Evolutionary conservation across 2,797 vertebrate genomes (phyloP).

Genomic region (Onychomys torridus): DNA sequence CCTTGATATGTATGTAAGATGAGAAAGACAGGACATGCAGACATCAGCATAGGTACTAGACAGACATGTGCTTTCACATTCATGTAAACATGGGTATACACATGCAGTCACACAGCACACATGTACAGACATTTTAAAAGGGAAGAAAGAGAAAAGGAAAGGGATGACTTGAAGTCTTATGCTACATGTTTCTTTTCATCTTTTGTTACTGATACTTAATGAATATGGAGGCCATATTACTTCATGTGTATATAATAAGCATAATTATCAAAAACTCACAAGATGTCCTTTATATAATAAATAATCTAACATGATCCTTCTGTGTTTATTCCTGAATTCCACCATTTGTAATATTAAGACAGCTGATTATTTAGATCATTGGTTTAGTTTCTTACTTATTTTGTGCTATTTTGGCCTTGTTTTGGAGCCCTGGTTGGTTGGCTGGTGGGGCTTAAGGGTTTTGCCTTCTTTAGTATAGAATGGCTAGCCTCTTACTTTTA

Average conservation of each 20-base stretch:
- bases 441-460: neutral
- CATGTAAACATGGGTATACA: neutral
- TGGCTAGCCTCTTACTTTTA: neutral
- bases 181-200: neutral
- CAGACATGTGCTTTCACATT: neutral
- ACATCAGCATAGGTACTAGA: neutral
- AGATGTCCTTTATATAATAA: neutral
- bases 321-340: constrained; percentile 28
- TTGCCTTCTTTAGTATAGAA: neutral
- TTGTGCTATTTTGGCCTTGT: neutral
- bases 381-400: neutral
- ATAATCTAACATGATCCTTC: neutral
- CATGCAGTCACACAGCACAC: neutral
- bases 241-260: neutral
- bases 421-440: neutral
- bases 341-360: neutral
- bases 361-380: neutral
- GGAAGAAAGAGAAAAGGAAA: neutral
- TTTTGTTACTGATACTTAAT: neutral
- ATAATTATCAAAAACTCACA: neutral
- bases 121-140: neutral
- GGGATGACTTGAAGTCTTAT: neutral
- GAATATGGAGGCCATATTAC: neutral
- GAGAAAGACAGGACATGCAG: neutral
- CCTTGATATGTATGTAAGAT: too few relatives aligned